Conservation (phyloP, 2,797 vertebrate genomes). For the Melanogrammus aeglefinus region DNA sequence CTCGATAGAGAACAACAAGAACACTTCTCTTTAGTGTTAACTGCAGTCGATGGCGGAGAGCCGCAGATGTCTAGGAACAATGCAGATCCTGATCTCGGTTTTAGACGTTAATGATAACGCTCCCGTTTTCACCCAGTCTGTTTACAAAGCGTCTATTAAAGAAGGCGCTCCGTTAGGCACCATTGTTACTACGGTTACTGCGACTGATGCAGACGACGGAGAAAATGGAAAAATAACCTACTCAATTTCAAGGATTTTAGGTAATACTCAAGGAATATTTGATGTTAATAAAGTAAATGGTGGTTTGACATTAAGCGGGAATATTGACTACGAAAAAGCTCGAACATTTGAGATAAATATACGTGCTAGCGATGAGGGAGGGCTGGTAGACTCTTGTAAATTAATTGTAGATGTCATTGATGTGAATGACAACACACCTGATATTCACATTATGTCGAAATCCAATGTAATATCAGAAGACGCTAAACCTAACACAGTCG, state of each 20-base stretch:
- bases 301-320: constrained; percentile 68
- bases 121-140: constrained; percentile 59
- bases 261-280: constrained; percentile 63
- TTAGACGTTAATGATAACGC: constrained; percentile 64
- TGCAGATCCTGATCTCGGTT: constrained; percentile 56
- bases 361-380: constrained; percentile 73
- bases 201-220: constrained; percentile 69
- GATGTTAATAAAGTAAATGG: constrained; percentile 62
- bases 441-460: constrained; percentile 63
- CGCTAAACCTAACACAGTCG: constrained; percentile 55
- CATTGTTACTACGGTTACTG: constrained; percentile 36
- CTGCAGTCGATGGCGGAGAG: constrained; percentile 55
- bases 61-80: constrained; percentile 62
- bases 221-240: constrained; percentile 65
- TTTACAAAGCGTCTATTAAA: constrained; percentile 46
- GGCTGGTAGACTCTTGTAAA: constrained; percentile 65
- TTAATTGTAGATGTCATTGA: constrained; percentile 69
- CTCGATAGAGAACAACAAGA: constrained; percentile 56
- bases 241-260: constrained; percentile 63
- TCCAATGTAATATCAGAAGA: constrained; percentile 65
- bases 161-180: constrained; percentile 66
- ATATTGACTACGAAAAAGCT: constrained; percentile 60
- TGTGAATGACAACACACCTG: constrained; percentile 72
- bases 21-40: constrained; percentile 34
- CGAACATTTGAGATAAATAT: constrained; percentile 66